Evolutionary conservation across 2,888 invertebrate genomes (phyloP).

Genomic region (Torymus aiolomorphi): DNA sequence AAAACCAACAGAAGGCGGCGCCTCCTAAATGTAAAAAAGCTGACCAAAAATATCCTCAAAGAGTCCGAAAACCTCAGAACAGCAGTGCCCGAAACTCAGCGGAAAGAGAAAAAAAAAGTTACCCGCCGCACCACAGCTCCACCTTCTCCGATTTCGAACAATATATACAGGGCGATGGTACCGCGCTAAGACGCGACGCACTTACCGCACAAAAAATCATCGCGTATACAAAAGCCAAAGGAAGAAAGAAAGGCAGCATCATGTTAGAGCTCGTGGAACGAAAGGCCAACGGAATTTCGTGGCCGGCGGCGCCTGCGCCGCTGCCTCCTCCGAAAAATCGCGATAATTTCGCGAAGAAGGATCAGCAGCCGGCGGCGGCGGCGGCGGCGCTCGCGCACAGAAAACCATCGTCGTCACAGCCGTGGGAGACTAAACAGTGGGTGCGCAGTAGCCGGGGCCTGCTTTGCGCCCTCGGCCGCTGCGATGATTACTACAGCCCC

Average conservation of each 20-base stretch:
- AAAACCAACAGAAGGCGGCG: no score
- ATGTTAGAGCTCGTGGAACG: slow-evolving; percentile 70
- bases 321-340: slow-evolving; percentile 25
- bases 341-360: slow-evolving; percentile 25
- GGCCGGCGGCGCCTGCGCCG: slow-evolving; percentile 59
- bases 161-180: no score
- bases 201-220: no score
- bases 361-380: not conserved
- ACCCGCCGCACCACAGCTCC: no score
- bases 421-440: slow-evolving; percentile 64
- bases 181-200: no score
- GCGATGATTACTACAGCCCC: slow-evolving; percentile 68
- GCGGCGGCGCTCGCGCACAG: slow-evolving; percentile 3
- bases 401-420: not conserved
- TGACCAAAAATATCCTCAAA: no score
- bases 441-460: slow-evolving; percentile 67
- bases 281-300: slow-evolving; percentile 68
- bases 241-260: slow-evolving; percentile 25
- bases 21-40: no score
- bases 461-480: slow-evolving; percentile 69
- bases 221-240: no score
- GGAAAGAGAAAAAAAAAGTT: no score
- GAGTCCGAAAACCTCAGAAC: no score
- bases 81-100: no score
- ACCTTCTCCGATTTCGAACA: no score